phyloP scores from a whole-genome alignment of 2,888 invertebrate species.

The Cheilosia variabilis region DNA sequence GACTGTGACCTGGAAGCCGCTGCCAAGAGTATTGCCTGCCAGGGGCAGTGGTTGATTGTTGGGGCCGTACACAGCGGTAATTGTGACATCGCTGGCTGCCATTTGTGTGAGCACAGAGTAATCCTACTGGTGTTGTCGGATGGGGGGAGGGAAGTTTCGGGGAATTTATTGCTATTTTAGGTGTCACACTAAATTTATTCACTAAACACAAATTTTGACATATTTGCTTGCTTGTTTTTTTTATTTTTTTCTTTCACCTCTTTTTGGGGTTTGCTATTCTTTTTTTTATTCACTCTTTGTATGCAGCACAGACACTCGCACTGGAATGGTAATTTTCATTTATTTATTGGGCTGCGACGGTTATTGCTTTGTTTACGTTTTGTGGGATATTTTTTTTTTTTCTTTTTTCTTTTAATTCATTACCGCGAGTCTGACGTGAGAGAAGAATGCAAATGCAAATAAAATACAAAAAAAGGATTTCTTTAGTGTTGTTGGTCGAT shows the following conservation, averaged over 20 bases:
- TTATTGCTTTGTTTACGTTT: slow-evolving; percentile 23
- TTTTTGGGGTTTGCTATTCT: neutral
- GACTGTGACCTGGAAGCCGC: slow-evolving; percentile 78
- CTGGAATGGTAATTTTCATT: slow-evolving; percentile 1
- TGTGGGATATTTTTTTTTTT: slow-evolving; percentile 36
- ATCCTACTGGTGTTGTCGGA: slow-evolving; percentile 14
- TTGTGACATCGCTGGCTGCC: slow-evolving; percentile 77
- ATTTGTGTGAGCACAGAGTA: slow-evolving; percentile 17
- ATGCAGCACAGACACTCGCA: slow-evolving; percentile 5
- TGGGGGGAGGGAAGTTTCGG: neutral
- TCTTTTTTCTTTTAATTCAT: slow-evolving; percentile 69
- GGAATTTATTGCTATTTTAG: neutral
- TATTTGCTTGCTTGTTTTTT: slow-evolving; percentile 20
- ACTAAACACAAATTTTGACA: slow-evolving; percentile 45
- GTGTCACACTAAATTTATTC: slow-evolving; percentile 32
- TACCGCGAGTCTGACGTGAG: slow-evolving; percentile 44
- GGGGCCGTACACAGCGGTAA: slow-evolving; percentile 81
- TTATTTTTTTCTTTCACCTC: slow-evolving; percentile 10
- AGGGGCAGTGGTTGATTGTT: slow-evolving; percentile 82
- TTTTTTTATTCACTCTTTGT: too few relatives aligned
- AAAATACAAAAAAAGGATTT: slow-evolving; percentile 52
- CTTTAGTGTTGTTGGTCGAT: slow-evolving; percentile 67
- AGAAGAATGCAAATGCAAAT: slow-evolving; percentile 24
- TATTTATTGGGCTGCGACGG: neutral
- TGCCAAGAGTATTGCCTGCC: slow-evolving; percentile 81